Base-by-base conservation (phyloP, 2,888 invertebrate species). In the Piscicola geometra region DNA sequence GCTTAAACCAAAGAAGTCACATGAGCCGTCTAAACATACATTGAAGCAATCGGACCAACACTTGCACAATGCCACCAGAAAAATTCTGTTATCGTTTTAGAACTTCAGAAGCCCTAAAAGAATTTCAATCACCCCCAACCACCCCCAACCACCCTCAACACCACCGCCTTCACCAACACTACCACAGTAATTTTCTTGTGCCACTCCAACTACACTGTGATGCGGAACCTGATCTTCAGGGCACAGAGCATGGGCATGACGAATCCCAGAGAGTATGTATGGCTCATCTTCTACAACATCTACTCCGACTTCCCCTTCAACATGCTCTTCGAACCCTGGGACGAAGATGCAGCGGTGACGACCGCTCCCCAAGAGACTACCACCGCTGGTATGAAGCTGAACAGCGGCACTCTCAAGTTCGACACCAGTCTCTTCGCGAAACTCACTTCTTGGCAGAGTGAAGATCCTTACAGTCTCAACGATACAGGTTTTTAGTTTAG, bases 161-260 rank as follows among this genome's bases (percentile, higher is more conserved):
- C n/a, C n/a, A n/a, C n/a, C n/a, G n/a, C n/a, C n/a, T n/a, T n/a
- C n/a, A n/a, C n/a, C n/a, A n/a, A n/a, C n/a, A n/a, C n/a, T n/a
- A n/a, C n/a, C n/a, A n/a, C 64, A 73, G 73, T 73, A 33, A 73
- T 73, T 25, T 1, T 73, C 35, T 28, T 73, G n/a, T 73, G 73
- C 64, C 73, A 73, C 73, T 33, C 60, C 9, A 73, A 73, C 41
- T 35, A 21, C 28, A 50, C 64, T 18, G 41, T 56, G 1, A 47
- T 73, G 64, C 25, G 35, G 25, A 25, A 64, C 28, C 25, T 73
- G 2, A 33, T 73, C 2, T 64, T 35, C 52, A 25, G 21, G 25
- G 73, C 73, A 9, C 64, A 73, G 12, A 21, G n/a, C 18, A n/a
- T 60, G 35, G 60, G 60, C 5, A 73, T 73, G 73, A 64, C 73